These are phyloP conservation scores for Tricholauxania praeusta DNA, from an alignment of 2,888 invertebrate genomes.

Conservation along the genomic window DNA sequence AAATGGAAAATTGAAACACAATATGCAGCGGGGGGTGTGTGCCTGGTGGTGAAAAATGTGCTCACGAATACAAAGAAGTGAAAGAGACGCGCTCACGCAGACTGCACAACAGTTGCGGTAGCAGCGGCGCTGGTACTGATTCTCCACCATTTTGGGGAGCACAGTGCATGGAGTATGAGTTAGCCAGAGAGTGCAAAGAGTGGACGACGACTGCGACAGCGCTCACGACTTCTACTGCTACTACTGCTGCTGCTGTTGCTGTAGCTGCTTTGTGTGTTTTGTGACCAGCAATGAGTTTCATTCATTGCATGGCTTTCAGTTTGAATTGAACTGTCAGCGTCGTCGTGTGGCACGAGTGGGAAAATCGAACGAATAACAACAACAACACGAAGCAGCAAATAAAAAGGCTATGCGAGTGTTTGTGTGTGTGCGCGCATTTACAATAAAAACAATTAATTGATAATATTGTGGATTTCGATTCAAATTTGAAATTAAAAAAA, in stretches of 20 bases:
- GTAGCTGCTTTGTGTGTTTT: background rate
- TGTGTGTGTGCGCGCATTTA: no score
- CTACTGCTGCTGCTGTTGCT: background rate
- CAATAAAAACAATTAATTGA: no score
- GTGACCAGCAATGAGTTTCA: conserved; percentile 55
- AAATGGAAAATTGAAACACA: conserved; percentile 27
- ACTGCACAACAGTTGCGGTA: background rate
- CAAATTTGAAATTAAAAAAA: background rate
- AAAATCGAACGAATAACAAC: background rate
- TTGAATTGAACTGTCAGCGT: conserved; percentile 63
- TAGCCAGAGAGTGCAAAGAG: background rate
- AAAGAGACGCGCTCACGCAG: conserved; percentile 9
- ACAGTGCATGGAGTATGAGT: background rate
- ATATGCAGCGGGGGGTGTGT: background rate
- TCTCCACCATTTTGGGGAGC: conserved; percentile 5
- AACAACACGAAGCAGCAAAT: conserved; percentile 11
- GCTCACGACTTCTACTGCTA: background rate
- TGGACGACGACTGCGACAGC: conserved; percentile 6
- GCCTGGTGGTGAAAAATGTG: background rate
- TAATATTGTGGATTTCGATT: no score
- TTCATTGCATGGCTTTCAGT: conserved; percentile 61
- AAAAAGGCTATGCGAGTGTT: background rate
- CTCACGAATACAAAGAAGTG: background rate
- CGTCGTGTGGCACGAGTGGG: conserved; percentile 48
- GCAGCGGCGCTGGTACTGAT: background rate